phyloP scores from a whole-genome alignment of 2,888 invertebrate species.

The Euproctis similis region DNA sequence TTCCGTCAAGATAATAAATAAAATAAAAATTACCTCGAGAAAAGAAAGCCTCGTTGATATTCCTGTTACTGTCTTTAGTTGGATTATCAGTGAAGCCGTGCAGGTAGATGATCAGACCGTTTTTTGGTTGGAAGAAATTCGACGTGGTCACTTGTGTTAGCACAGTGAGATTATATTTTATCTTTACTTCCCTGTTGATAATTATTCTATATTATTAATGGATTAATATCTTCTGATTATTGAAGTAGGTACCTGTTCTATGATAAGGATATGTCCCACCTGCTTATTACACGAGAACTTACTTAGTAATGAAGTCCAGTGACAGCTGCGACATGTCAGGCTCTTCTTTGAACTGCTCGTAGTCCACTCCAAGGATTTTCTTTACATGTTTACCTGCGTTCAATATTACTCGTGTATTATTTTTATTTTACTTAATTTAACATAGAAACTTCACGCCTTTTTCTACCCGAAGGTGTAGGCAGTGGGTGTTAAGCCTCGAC shows the following conservation, averaged over 20 bases:
- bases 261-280: no score
- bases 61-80: not conserved
- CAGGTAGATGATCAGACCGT: conserved; percentile 1
- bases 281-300: no score
- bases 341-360: not conserved
- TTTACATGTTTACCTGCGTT: not conserved
- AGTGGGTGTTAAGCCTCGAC: no score
- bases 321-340: not conserved
- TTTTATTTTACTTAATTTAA: no score
- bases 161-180: not conserved
- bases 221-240: no score
- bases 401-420: no score
- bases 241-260: no score
- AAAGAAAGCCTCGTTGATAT: not conserved
- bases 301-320: not conserved
- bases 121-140: not conserved
- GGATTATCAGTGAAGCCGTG: conserved; percentile 2
- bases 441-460: no score
- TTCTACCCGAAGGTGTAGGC: no score
- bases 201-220: no score
- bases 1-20: no score
- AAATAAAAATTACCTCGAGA: not conserved
- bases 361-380: not conserved
- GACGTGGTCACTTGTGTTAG: not conserved
- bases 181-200: not conserved